A percentile compares a stretch with the other conserved stretches of the same genome.
Conservation (phyloP, 1,140 invertebrate genomes). For the Brachionus manjavacas region DNA sequence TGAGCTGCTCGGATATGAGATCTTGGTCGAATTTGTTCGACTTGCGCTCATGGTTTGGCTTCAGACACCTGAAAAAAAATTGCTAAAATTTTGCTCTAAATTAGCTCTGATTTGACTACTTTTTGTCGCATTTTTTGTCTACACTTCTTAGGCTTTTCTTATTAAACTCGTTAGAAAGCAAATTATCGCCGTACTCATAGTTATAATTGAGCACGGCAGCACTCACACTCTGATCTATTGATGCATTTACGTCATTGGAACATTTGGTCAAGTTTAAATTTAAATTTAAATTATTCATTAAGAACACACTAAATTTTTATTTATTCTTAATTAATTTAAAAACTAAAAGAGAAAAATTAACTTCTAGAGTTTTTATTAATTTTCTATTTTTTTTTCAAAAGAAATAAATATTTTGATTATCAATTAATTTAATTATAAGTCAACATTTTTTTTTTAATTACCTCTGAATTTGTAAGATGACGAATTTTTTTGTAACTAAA, state of each 20-base stretch:
- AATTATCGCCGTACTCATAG: slow-evolving; percentile 19
- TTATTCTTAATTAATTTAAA: no score
- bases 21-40: slow-evolving; percentile 67
- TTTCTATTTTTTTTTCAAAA: no score
- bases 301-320: neutral
- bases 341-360: no score
- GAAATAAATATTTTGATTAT: no score
- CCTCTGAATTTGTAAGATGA: no score
- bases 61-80: slow-evolving; percentile 64
- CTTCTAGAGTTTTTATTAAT: no score
- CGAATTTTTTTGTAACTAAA: no score
- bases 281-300: slow-evolving; percentile 23
- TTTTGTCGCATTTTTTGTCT: slow-evolving; percentile 16
- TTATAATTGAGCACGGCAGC: neutral
- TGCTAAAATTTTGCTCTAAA: neutral
- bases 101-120: neutral
- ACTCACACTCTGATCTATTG: neutral
- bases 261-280: neutral
- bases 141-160: neutral
- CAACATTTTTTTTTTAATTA: no score
- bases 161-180: neutral
- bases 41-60: slow-evolving; percentile 70
- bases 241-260: slow-evolving; percentile 22
- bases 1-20: slow-evolving; percentile 70
- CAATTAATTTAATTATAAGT: no score